A percentile compares a stretch with the other conserved stretches of the same genome.
phyloP scores from a whole-genome alignment of 2,797 vertebrate species.

The Alcedo quadribrachys region DNA sequence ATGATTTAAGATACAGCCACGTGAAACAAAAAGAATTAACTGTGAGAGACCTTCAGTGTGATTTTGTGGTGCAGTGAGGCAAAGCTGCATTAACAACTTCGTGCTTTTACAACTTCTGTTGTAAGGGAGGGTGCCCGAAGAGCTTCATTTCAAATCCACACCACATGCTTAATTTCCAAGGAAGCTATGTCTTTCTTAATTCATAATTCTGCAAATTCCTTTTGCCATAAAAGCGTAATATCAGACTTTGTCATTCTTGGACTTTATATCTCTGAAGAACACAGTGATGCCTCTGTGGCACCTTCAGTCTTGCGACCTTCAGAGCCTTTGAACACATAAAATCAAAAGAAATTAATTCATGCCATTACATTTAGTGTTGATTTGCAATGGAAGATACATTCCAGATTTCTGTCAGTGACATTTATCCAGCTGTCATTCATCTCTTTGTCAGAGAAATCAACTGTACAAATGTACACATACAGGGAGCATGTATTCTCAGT shows the following conservation, averaged over 20 bases:
- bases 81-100: neutral
- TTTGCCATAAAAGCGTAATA: neutral
- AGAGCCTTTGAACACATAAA: neutral
- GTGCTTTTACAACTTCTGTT: neutral
- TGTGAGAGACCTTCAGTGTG: neutral
- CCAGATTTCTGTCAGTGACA: neutral
- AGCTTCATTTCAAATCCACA: neutral
- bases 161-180: neutral
- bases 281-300: neutral
- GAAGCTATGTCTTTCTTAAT: neutral
- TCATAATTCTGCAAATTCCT: neutral
- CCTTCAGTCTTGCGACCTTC: neutral
- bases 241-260: neutral
- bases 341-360: neutral
- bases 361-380: neutral
- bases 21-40: neutral
- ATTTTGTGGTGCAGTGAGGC: neutral
- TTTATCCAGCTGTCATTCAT: neutral
- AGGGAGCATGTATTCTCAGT: neutral
- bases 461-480: neutral
- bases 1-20: neutral
- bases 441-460: neutral
- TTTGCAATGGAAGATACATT: neutral
- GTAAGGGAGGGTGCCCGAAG: neutral
- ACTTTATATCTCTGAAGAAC: neutral